Evolutionary conservation across 2,888 invertebrate genomes (phyloP).

Genomic region (Arctia plantaginis): DNA sequence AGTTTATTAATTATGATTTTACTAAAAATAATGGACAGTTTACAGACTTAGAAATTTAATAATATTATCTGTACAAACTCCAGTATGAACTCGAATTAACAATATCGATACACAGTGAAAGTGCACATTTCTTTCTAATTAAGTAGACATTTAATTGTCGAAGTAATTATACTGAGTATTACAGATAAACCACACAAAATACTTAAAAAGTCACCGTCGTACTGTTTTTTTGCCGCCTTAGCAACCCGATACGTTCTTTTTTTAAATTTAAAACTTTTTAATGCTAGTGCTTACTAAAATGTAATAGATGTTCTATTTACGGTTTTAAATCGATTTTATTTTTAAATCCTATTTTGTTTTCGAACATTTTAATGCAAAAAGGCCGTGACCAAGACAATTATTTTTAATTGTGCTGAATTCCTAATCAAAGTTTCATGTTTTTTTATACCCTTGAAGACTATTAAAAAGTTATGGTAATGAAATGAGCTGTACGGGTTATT

Average conservation of each 20-base stretch:
- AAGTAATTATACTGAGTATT: constrained; percentile 28
- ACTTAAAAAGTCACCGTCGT: constrained; percentile 8
- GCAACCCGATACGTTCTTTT: background rate
- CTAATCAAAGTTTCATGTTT: constrained; percentile 20
- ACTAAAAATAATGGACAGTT: no score
- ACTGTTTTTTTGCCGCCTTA: background rate
- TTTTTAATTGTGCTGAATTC: constrained; percentile 9
- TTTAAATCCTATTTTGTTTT: constrained; percentile 1
- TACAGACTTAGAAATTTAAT: no score
- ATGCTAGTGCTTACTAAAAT: background rate
- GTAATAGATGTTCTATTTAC: background rate
- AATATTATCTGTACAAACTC: background rate
- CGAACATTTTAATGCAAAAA: constrained; percentile 8
- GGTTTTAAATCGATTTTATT: background rate
- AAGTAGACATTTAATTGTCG: constrained; percentile 27
- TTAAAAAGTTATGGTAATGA: constrained; percentile 29
- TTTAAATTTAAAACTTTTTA: constrained; percentile 4
- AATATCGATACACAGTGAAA: constrained; percentile 6
- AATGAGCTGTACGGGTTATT: constrained; percentile 18
- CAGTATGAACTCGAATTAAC: background rate
- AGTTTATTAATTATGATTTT: no score
- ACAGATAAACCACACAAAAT: constrained; percentile 27
- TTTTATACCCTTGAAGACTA: constrained; percentile 23
- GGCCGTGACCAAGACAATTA: constrained; percentile 15
- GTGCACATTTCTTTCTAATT: constrained; percentile 26